Evolutionary conservation across 2,797 vertebrate species (phyloP), one percentile per base, ranked within the genome.

Genomic region (Danio kyathit): DNA sequence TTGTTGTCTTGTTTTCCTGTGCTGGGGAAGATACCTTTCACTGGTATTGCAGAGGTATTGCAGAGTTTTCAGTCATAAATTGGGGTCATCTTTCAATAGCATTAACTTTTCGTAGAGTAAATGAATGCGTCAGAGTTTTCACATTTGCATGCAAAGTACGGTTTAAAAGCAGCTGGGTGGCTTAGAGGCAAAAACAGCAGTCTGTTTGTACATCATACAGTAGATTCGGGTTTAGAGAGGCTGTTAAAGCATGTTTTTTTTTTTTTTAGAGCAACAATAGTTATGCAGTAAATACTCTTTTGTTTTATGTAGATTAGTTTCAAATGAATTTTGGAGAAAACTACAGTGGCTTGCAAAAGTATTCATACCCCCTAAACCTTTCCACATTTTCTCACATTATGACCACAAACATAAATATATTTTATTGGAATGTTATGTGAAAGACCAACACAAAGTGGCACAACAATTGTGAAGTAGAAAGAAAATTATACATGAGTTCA

Each of bases 81-180:
- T 3, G 41, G 8, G 19, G 19, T 46, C 19, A 29, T 77, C 16
- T 9, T 46, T 69, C 76, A 69, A 19, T n/a, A 51, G n/a, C 63
- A 19, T 56, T 16, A 3, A 5, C 10, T 13, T 77, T 56, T 69
- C 60, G 3, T 46, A 56, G 41, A 41, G 29, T 59, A n/a, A 17
- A 64, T 66, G 38, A 16, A 40, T 9, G 11, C 8, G 17, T 54
- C 14, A 70, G 6, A 70, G 16, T 48, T 76, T 66, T 44, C 40
- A 46, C 13, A 76, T 29, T 44, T 52, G 49, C 51, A 49, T n/a
- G 38, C 16, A 41, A 72, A 54, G 59, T 72, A 49, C 29, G 65
- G 21, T 48, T 56, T 56, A 4, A 54, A 61, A 60, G 61, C 67
- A 84, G 74, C 40, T 71, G 21, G 74, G 79, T 46, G 59, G 73